These are phyloP conservation scores for Engraulis encrasicolus DNA, from an alignment of 2,113 vertebrate species.

Conservation along the genomic window DNA sequence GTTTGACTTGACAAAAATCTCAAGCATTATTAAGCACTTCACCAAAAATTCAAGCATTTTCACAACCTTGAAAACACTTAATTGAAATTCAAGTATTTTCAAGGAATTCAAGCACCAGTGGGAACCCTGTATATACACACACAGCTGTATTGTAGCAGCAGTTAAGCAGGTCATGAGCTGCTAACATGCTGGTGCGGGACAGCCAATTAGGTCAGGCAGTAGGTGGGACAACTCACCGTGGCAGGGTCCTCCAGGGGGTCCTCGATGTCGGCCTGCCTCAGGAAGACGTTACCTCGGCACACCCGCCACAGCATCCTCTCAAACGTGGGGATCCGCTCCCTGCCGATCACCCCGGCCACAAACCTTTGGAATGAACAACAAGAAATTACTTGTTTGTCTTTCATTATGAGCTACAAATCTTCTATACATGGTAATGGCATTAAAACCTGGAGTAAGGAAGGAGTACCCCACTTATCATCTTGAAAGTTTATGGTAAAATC, in stretches of 20 bases:
- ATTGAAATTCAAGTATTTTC: no score
- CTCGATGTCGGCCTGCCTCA: constrained; percentile 94
- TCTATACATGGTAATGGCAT: not conserved
- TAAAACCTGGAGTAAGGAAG: not conserved
- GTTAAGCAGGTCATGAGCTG: not conserved
- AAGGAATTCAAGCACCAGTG: no score
- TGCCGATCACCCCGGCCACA: constrained; percentile 94
- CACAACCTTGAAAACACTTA: no score
- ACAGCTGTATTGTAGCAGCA: not conserved
- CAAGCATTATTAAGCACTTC: no score
- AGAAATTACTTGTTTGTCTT: not conserved
- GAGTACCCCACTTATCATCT: not conserved
- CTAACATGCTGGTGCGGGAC: not conserved
- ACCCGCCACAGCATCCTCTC: constrained; percentile 99
- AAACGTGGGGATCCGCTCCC: constrained; percentile 94
- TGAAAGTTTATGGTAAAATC: no score
- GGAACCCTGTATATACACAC: no score
- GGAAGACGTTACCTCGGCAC: constrained; percentile 95
- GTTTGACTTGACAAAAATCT: no score
- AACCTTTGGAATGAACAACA: constrained; percentile 74
- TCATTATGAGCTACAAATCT: not conserved
- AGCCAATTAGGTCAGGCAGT: not conserved
- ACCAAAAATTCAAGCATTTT: no score
- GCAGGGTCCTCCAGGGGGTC: constrained; percentile 92
- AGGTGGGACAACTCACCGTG: constrained; percentile 76